Evolutionary conservation across 2,797 vertebrate genomes (phyloP), one percentile per base, ranked within the genome.

Genomic region (Centroberyx gerrardi): DNA sequence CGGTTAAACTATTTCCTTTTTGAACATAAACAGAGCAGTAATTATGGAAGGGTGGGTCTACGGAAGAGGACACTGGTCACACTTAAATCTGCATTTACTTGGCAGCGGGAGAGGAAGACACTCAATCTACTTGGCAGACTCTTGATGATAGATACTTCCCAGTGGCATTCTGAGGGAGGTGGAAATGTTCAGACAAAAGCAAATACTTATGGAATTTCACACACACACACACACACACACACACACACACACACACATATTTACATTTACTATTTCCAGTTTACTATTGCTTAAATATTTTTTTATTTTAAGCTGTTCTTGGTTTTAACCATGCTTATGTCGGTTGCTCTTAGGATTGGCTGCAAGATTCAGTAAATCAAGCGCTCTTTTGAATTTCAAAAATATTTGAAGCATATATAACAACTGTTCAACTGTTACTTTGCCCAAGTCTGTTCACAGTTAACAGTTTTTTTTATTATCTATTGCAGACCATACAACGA

Each of bases 401-500:
- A 44, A 44, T 10, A 10, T 10, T 44, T 44, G 4, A 44, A 44
- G 42, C 42, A 51, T n/a, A 51, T n/a, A 51, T 15, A 51, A 8
- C 48, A 51, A 18, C 13, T 5, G 38, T 6, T 6, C 2, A 13
- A 22, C 22, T 33, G 33, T 40, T 51, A 51, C 4, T 8, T 51
- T 18, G 15, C 42, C 17, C 15, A n/a, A 14, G 17, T 51, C n/a
- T 18, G 61, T 10, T 51, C 59, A n/a, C 5, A 22, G 15, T 17
- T 38, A 2, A 9, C n/a, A 3, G 6, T 33, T 36, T 51, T 9
- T 7, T 48, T 9, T 7, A 17, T 2, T 6, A 0, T 67, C 29
- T 51, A 0, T 62, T 74, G 4, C 92, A 96, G 95, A 0, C 29
- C 80, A 0, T 96, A 96, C 80, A 48, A 78, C 22, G 0, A 0